These are phyloP conservation scores for Sympetrum striolatum DNA, from an alignment of 2,888 invertebrate species.

Conservation along the genomic window DNA sequence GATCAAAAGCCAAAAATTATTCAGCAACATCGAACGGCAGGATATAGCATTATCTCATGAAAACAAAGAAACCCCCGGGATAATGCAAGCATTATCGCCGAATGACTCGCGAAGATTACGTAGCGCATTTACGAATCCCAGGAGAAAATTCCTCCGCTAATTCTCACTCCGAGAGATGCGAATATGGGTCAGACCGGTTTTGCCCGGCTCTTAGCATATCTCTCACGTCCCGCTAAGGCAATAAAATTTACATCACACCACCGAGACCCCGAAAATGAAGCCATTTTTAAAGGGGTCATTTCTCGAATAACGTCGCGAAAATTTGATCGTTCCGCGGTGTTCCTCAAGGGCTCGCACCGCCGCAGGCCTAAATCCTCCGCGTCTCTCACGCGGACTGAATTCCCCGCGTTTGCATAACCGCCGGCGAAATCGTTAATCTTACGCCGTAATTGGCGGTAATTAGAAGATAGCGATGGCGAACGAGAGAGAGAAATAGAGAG, in stretches of 20 bases:
- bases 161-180: background rate
- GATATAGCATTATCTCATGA: no score
- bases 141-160: background rate
- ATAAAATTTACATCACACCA: background rate
- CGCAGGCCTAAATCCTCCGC: background rate
- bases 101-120: background rate
- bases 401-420: background rate
- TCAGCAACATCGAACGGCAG: no score
- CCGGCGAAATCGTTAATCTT: background rate
- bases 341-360: background rate
- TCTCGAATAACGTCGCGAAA: background rate
- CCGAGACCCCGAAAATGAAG: background rate
- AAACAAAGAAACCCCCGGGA: no score
- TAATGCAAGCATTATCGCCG: background rate
- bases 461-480: background rate
- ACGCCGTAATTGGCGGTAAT: background rate
- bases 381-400: background rate
- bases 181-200: background rate
- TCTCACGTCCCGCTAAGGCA: background rate
- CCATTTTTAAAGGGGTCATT: background rate
- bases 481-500: background rate
- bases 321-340: background rate
- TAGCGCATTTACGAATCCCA: background rate
- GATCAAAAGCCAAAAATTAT: no score
- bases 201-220: background rate